These are phyloP conservation scores for Cantharis rustica DNA, from an alignment of 2,888 invertebrate species.

Conservation along the genomic window DNA sequence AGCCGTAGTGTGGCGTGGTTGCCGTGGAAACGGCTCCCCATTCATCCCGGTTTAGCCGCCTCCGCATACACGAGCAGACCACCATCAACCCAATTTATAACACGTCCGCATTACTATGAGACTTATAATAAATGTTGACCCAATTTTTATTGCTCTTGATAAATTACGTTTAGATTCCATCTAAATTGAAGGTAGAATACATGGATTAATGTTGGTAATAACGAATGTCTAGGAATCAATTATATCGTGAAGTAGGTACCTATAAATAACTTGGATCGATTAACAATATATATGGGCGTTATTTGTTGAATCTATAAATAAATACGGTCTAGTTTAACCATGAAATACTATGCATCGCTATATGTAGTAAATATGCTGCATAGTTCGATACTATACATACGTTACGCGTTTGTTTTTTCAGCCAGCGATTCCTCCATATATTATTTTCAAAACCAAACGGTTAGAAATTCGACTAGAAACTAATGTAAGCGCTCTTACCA, in stretches of 20 bases:
- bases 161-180: not conserved
- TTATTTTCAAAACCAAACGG: not conserved
- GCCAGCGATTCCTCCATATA: not conserved
- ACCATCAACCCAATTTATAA: slow-evolving; percentile 20
- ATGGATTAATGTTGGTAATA: not conserved
- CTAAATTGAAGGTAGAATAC: not conserved
- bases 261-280: not conserved
- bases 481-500: not conserved
- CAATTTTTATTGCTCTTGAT: slow-evolving; percentile 7
- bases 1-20: slow-evolving; percentile 52
- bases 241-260: not conserved
- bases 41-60: slow-evolving; percentile 60
- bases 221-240: not conserved
- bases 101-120: slow-evolving; percentile 21
- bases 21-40: slow-evolving; percentile 62
- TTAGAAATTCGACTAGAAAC: not conserved
- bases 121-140: slow-evolving; percentile 12
- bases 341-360: not conserved
- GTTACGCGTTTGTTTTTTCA: not conserved
- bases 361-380: not conserved
- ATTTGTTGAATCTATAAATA: not conserved
- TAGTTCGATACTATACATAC: not conserved
- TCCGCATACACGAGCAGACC: slow-evolving; percentile 35
- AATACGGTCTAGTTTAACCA: not conserved
- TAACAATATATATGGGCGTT: not conserved